Evolutionary conservation across 2,797 vertebrate genomes (phyloP), one percentile per base, ranked within the genome.

Genomic region (Carapus acus): DNA sequence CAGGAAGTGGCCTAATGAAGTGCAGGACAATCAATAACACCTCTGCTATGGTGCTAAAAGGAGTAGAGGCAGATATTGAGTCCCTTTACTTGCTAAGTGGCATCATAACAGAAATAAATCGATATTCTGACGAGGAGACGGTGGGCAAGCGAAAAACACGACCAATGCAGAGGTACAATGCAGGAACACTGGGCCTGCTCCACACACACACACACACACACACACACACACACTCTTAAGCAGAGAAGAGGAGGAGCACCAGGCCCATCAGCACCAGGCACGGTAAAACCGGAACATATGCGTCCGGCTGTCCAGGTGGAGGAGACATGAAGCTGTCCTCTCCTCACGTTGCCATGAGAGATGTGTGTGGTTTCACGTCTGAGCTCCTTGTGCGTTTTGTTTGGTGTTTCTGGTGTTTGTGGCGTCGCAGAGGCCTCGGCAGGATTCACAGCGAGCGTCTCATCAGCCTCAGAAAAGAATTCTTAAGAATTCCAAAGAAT

Each of bases 161-260:
- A n/a, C n/a, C n/a, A n/a, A n/a, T n/a, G n/a, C n/a, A n/a, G n/a
- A n/a, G n/a, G n/a, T n/a, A n/a, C n/a, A n/a, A n/a, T n/a, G n/a
- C n/a, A n/a, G n/a, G n/a, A n/a, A n/a, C n/a, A n/a, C n/a, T 70
- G 47, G 38, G 40, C 2, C 54, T 50, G 64, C 50, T 72, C 73
- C 68, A 64, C 60, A 69, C 65, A 62, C 67, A 47, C 47, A 48
- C 49, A 54, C 65, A 67, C 65, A 65, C 52, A 1, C 49, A 17
- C 44, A 40, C 65, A 64, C 80, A 74, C 58, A 34, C 12, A 69
- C 58, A 64, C 76, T 76, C 81, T 83, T 77, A 83, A 71, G 71
- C 37, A 51, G 36, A 72, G 66, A 75, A 74, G 76, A 61, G 67
- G 64, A 68, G 49, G 51, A 23, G 31, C 43, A 70, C 63, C 56